Evolutionary conservation across 2,113 vertebrate species (phyloP).

Genomic region (Ceyx melanurus): DNA sequence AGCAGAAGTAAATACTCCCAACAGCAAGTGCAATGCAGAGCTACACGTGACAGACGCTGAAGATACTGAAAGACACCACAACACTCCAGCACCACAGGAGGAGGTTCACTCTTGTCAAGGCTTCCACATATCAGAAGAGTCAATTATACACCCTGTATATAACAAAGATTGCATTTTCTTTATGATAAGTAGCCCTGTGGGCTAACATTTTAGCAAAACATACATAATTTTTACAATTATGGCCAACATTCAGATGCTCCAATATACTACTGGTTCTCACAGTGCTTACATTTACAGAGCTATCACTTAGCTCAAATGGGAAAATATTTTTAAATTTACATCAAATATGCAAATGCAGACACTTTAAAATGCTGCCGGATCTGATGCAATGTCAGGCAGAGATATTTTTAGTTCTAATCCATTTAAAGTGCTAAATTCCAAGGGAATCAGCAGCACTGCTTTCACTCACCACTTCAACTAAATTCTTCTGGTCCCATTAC

Average conservation of each 20-base stretch:
- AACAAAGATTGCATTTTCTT: neutral
- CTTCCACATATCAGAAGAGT: neutral
- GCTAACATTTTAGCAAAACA: neutral
- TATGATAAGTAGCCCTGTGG: fast-evolving
- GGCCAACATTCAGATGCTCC: neutral
- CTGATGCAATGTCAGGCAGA: slow-evolving; percentile 1
- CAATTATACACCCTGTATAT: fast-evolving
- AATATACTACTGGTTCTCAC: neutral
- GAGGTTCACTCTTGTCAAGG: neutral
- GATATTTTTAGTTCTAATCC: slow-evolving; percentile 77
- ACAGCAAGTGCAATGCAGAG: neutral
- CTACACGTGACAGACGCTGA: neutral
- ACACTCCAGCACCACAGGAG: neutral
- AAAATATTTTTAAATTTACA: neutral
- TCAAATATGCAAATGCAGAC: neutral
- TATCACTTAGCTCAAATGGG: neutral
- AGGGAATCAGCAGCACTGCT: slow-evolving; percentile 48
- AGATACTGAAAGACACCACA: neutral
- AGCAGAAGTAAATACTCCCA: neutral
- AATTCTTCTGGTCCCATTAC: neutral
- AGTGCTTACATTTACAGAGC: neutral
- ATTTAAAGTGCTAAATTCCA: slow-evolving; percentile 75
- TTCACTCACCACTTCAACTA: slow-evolving; percentile 35
- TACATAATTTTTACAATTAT: fast-evolving
- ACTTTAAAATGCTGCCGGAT: neutral